Evolutionary conservation across 2,797 vertebrate species (phyloP).

Genomic region (Setipinna tenuifilis): DNA sequence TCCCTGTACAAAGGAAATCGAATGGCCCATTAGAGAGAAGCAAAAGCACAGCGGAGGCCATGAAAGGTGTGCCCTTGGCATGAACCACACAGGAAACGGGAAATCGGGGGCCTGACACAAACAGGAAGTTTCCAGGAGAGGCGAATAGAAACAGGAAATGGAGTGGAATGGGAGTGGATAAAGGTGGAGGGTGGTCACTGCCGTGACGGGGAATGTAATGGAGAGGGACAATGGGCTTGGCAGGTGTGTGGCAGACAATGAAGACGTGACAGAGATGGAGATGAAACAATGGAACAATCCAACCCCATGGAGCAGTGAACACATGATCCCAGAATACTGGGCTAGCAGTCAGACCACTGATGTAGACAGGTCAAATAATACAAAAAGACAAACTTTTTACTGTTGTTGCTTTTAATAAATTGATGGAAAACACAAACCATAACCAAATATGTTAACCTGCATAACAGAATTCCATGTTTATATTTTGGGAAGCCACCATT

Average conservation of each 20-base stretch:
- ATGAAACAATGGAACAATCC: slow-evolving; percentile 20
- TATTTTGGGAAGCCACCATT: neutral
- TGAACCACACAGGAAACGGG: slow-evolving; percentile 68
- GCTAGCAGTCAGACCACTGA: neutral
- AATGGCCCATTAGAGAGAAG: slow-evolving; percentile 18
- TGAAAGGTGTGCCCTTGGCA: slow-evolving; percentile 61
- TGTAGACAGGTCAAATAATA: neutral
- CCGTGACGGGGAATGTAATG: slow-evolving; percentile 67
- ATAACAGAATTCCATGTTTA: neutral
- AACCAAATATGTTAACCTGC: neutral
- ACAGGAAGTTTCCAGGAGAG: slow-evolving; percentile 80
- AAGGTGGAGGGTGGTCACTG: slow-evolving; percentile 67
- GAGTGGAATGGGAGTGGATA: slow-evolving; percentile 67
- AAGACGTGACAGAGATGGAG: slow-evolving; percentile 37
- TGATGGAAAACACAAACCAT: neutral
- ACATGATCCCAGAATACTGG: slow-evolving; percentile 6
- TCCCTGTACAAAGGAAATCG: neutral
- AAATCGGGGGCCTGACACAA: slow-evolving; percentile 73
- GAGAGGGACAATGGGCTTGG: slow-evolving; percentile 72
- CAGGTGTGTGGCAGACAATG: slow-evolving; percentile 71
- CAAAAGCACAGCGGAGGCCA: slow-evolving; percentile 45
- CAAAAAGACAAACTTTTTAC: neutral
- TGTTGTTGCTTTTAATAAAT: neutral
- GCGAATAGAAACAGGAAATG: slow-evolving; percentile 78
- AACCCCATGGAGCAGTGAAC: neutral